phyloP scores from a whole-genome alignment of 2,113 vertebrate species.

The Mormyrus lacerda region DNA sequence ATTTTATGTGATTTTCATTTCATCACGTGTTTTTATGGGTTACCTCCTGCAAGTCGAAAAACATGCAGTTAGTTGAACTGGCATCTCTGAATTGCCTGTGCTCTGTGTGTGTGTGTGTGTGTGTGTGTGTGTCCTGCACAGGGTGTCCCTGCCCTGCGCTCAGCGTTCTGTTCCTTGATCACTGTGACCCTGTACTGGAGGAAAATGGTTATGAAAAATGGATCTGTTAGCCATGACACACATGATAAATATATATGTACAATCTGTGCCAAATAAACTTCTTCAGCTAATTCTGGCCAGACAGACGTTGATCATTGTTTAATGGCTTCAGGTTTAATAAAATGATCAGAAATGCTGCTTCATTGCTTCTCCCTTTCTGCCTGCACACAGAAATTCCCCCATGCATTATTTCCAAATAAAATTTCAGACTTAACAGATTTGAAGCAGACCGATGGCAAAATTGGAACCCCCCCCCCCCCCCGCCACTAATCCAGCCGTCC shows the following conservation, averaged over 20 bases:
- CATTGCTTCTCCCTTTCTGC: neutral
- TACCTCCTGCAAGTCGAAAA: neutral
- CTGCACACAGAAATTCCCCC: neutral
- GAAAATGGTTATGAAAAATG: neutral
- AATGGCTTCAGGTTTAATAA: neutral
- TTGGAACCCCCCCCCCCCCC: neutral
- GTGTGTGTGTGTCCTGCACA: neutral
- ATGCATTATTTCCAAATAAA: neutral
- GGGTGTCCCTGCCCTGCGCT: neutral
- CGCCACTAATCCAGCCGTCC: neutral
- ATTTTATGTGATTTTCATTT: neutral
- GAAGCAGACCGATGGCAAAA: neutral
- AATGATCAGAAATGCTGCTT: neutral
- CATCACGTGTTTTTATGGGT: neutral
- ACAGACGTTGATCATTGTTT: neutral
- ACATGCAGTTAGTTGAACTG: neutral
- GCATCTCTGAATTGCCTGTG: neutral
- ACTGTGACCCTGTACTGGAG: neutral
- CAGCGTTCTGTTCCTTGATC: neutral
- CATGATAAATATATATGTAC: neutral
- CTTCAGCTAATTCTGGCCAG: neutral
- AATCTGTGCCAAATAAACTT: neutral
- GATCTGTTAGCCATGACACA: neutral
- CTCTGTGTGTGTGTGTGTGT: neutral
- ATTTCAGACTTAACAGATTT: neutral